Conservation (phyloP, 2,113 vertebrate genomes). For the Calidris pugnax region DNA sequence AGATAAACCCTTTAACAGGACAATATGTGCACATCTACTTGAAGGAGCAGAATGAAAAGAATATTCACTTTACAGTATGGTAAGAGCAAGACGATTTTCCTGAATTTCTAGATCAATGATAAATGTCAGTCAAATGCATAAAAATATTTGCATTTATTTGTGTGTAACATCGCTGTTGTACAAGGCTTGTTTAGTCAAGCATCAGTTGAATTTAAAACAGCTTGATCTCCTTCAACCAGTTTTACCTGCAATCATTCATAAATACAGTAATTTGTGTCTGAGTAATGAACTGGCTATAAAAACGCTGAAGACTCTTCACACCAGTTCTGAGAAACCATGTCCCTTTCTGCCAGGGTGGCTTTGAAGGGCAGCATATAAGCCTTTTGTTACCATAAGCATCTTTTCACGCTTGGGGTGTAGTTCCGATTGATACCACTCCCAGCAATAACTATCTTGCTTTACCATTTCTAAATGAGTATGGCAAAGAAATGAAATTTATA, state of each 20-base stretch:
- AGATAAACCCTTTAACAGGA: neutral
- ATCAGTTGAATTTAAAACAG: neutral
- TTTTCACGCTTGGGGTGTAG: neutral
- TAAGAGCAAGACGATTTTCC: slow-evolving; percentile 2
- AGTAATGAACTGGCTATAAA: neutral
- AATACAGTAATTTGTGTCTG: neutral
- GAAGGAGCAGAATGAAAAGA: neutral
- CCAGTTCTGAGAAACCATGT: neutral
- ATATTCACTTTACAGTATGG: neutral
- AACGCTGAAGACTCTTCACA: neutral
- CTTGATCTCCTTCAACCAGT: neutral
- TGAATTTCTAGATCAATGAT: neutral
- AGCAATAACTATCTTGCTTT: neutral
- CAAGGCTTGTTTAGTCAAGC: neutral
- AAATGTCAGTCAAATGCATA: neutral
- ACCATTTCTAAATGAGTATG: neutral
- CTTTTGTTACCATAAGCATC: neutral
- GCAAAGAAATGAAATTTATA: neutral
- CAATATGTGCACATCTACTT: neutral
- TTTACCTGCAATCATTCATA: neutral
- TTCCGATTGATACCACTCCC: neutral
- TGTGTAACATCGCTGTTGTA: neutral
- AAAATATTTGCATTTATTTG: neutral
- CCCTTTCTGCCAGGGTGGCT: neutral
- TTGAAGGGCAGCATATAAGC: neutral